phyloP scores from a whole-genome alignment of 1,140 invertebrate genomes.

The Drosophila guanche region DNA sequence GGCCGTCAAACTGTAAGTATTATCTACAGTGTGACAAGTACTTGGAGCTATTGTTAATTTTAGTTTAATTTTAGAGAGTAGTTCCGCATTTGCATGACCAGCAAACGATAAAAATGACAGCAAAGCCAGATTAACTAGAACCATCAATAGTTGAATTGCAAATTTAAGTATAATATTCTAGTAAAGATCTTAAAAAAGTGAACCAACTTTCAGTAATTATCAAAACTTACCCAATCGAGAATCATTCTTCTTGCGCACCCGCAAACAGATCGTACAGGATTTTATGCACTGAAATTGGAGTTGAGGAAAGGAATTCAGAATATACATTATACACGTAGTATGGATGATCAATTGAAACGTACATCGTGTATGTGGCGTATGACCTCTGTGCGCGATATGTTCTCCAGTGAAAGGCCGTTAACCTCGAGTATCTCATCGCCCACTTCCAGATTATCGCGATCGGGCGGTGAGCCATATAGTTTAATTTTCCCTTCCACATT shows the following conservation, averaged over 20 bases:
- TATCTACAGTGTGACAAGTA: constrained; percentile 6
- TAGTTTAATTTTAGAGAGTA: too few species aligned
- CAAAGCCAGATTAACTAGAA: too few species aligned
- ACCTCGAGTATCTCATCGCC: constrained; percentile 98
- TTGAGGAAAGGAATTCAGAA: background rate
- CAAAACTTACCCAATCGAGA: constrained; percentile 92
- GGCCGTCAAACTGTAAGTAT: constrained; percentile 1
- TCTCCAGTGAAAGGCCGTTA: constrained; percentile 94
- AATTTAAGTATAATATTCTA: too few species aligned
- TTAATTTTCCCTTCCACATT: constrained; percentile 97
- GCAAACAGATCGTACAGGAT: constrained; percentile 95
- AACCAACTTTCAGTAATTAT: background rate
- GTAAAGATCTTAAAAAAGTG: background rate
- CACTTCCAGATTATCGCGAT: constrained; percentile 95
- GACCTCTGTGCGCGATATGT: constrained; percentile 94
- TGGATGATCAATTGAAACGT: constrained; percentile 45
- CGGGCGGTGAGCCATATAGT: constrained; percentile 97
- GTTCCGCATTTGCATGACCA: too few species aligned
- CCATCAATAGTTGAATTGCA: too few species aligned
- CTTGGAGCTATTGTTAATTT: background rate
- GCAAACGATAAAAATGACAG: background rate
- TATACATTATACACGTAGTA: background rate
- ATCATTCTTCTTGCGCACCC: constrained; percentile 93
- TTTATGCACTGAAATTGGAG: constrained; percentile 92
- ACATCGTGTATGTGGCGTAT: constrained; percentile 97